Base-by-base conservation (phyloP, 2,797 vertebrate species). In the Diceros bicornis region DNA sequence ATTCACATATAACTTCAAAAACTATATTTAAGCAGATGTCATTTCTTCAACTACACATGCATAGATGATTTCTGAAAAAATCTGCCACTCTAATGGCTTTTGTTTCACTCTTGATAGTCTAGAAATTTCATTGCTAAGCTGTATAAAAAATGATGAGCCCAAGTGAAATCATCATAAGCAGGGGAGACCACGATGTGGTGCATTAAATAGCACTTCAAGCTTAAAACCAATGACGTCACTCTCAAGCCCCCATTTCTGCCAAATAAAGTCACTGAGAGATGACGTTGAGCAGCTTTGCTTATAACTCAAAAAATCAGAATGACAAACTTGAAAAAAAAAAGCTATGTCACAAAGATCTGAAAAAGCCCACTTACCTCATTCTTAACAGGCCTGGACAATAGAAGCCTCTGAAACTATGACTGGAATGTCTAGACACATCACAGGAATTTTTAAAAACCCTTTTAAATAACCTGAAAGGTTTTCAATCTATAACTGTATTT, bases 351-450 rank as follows among this genome's bases (percentile, higher is more conserved):
- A 75, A 94, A 90, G 66, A 37, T 34, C 25, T 83, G 14, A 37
- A 72, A 89, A 90, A 69, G 13, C 11, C 18, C n/a, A n/a, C 50
- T 89, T 78, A 75, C 77, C 66, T 78, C 66, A 78, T 89, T 87
- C 52, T 75, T 72, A 81, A 68, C 95, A 96, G 74, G 71, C 66
- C 90, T 71, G 47, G 95, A 71, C 93, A 92, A 66, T 0, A 47
- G 71, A 83, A 79, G 23, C 17, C 84, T 92, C 62, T 86, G 93
- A 93, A 97, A 95, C 92, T 85, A 82, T 74, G 82, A 34, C 29
- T 41, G 47, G 91, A 96, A 86, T 97, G 95, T 87, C 84, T 68
- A 94, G 91, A 92, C 94, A 91, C 66, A 85, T 71, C 78, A 64
- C 4, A 7, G 78, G 91, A 77, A 94, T 93, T 93, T 94, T 93